These are phyloP conservation scores for Pseudorasbora parva DNA, from an alignment of 2,113 vertebrate genomes.

Conservation along the genomic window DNA sequence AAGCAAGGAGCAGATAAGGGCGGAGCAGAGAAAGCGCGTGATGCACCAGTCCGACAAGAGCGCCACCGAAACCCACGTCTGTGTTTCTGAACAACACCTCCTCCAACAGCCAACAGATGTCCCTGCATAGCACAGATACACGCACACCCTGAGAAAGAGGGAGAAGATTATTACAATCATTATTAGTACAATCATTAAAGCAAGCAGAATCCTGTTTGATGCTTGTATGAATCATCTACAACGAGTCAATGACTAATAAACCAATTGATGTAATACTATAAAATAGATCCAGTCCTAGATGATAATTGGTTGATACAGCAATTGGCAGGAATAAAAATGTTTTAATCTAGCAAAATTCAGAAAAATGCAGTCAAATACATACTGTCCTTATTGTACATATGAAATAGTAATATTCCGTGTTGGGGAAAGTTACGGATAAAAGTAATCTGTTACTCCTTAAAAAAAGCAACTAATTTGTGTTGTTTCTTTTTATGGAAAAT, in stretches of 20 bases:
- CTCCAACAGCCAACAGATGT: constrained; percentile 84
- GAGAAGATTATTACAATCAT: background rate
- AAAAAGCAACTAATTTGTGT: too few species aligned
- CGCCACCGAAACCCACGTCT: constrained; percentile 85
- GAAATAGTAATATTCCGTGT: too few species aligned
- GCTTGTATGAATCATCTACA: constrained; percentile 13
- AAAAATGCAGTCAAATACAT: too few species aligned
- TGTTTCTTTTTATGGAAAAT: too few species aligned
- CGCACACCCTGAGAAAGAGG: constrained; percentile 74
- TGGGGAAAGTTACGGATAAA: too few species aligned
- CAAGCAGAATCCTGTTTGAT: background rate
- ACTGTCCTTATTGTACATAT: too few species aligned
- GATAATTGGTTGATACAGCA: background rate
- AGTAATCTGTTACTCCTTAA: too few species aligned
- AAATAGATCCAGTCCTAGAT: background rate
- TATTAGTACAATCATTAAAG: background rate
- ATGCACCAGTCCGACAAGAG: constrained; percentile 72
- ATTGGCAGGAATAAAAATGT: too few species aligned
- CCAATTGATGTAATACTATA: background rate
- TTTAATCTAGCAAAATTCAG: too few species aligned
- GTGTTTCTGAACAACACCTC: constrained; percentile 83
- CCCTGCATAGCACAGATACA: constrained; percentile 78
- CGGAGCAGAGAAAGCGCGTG: constrained; percentile 78
- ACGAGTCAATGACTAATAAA: background rate
- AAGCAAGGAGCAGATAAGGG: constrained; percentile 70